Evolutionary conservation across 2,113 vertebrate species (phyloP).

Genomic region (Genyomyrus donnyi): DNA sequence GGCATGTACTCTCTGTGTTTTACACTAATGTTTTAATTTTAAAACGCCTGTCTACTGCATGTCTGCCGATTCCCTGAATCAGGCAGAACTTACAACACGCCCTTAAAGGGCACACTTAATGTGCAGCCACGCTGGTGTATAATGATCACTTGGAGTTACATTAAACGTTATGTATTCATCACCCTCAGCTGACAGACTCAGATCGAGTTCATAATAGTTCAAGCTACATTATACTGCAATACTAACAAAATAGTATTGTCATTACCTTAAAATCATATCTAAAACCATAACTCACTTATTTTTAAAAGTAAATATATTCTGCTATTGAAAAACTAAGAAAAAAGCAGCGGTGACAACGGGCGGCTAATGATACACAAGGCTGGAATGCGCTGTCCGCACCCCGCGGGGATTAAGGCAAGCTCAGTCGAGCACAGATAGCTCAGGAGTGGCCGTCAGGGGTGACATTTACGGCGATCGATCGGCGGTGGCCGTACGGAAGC

Average conservation of each 20-base stretch:
- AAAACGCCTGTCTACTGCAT: background rate
- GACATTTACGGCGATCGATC: slow-evolving; percentile 57
- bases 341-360: background rate
- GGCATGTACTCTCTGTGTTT: background rate
- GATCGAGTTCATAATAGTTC: background rate
- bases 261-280: background rate
- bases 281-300: background rate
- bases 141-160: background rate
- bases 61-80: background rate
- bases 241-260: background rate
- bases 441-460: slow-evolving; percentile 33
- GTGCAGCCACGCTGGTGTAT: background rate
- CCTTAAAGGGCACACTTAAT: background rate
- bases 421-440: background rate
- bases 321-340: background rate
- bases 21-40: background rate
- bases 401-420: background rate
- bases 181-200: background rate
- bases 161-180: background rate
- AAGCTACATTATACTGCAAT: background rate
- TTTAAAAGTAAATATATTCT: background rate
- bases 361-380: background rate
- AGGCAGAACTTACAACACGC: background rate
- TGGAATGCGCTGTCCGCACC: background rate
- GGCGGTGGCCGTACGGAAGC: slow-evolving; percentile 43